Conservation (phyloP, 2,888 invertebrate genomes). For the Gasteruption jaculator region DNA sequence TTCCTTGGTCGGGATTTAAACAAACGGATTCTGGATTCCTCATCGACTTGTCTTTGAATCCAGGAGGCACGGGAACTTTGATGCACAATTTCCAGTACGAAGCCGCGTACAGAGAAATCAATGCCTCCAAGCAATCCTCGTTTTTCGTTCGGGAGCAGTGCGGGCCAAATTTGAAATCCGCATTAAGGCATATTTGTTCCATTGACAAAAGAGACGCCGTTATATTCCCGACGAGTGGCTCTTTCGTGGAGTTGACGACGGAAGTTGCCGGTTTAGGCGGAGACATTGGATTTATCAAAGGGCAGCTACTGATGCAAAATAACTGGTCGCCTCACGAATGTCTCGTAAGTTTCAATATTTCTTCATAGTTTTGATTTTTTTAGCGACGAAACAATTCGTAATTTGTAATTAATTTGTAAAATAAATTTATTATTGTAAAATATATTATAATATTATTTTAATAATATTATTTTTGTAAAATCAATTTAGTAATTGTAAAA, state of each 20-base stretch:
- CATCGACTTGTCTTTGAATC: conserved; percentile 70
- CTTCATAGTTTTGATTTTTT: conserved; percentile 1
- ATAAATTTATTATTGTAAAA: conserved; percentile 4
- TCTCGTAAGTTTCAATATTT: conserved; percentile 55
- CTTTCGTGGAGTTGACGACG: conserved; percentile 67
- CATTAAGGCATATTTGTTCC: conserved; percentile 73
- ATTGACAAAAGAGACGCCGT: conserved; percentile 76
- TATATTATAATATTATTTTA: conserved; percentile 7
- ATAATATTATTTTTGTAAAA: conserved; percentile 6
- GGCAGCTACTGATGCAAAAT: conserved; percentile 69
- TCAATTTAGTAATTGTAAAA: neutral
- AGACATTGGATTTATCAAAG: conserved; percentile 84
- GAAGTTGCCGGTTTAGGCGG: conserved; percentile 91
- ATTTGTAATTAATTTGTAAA: conserved; percentile 2
- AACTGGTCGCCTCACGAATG: conserved; percentile 64
- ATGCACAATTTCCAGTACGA: conserved; percentile 88
- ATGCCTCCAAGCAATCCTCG: conserved; percentile 68
- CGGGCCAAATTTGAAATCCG: conserved; percentile 86
- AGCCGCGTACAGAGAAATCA: conserved; percentile 75
- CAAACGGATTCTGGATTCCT: conserved; percentile 74
- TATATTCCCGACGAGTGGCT: conserved; percentile 75
- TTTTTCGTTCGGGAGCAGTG: conserved; percentile 85
- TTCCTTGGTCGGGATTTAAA: conserved; percentile 79
- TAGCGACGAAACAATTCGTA: no score
- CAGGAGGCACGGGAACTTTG: conserved; percentile 53